These are phyloP conservation scores for Lordiphosa mommai DNA, from an alignment of 1,140 invertebrate genomes.

Conservation along the genomic window DNA sequence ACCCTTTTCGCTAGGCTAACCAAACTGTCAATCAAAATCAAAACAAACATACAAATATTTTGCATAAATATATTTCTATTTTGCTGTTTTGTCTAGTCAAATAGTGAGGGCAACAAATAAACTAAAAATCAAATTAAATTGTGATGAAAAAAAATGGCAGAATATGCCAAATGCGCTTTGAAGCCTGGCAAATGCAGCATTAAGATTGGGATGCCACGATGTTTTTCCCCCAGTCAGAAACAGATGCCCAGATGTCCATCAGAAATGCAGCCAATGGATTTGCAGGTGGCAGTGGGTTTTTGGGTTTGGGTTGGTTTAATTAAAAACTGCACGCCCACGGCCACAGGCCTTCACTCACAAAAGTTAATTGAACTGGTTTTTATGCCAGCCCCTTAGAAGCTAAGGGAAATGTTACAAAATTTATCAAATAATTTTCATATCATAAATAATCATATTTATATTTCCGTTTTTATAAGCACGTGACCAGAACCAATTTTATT, in stretches of 20 bases:
- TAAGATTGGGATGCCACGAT: neutral
- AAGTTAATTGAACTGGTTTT: conserved; percentile 54
- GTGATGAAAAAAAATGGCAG: conserved; percentile 39
- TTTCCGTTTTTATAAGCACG: conserved; percentile 44
- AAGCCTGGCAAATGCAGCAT: conserved; percentile 1
- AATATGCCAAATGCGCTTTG: conserved; percentile 46
- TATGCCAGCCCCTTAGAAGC: conserved; percentile 9
- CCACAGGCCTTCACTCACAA: conserved; percentile 47
- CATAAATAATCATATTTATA: conserved; percentile 54
- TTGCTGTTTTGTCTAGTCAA: conserved; percentile 29
- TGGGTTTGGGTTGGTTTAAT: conserved; percentile 35
- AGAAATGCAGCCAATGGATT: conserved; percentile 63
- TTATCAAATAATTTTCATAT: conserved; percentile 17
- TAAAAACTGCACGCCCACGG: conserved; percentile 52
- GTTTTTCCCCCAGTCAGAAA: conserved; percentile 46
- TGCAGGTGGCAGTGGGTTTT: conserved; percentile 16
- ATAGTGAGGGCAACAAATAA: conserved; percentile 13
- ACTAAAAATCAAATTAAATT: conserved; percentile 53
- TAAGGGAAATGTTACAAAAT: no score
- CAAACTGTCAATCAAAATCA: conserved; percentile 59
- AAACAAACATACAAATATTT: conserved; percentile 32
- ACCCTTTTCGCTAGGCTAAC: conserved; percentile 30
- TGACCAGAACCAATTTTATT: conserved; percentile 69
- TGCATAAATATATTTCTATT: conserved; percentile 29
- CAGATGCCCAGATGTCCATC: conserved; percentile 65